These are phyloP conservation scores for Calosoma granatense DNA, from an alignment of 1,140 invertebrate species.

Conservation along the genomic window DNA sequence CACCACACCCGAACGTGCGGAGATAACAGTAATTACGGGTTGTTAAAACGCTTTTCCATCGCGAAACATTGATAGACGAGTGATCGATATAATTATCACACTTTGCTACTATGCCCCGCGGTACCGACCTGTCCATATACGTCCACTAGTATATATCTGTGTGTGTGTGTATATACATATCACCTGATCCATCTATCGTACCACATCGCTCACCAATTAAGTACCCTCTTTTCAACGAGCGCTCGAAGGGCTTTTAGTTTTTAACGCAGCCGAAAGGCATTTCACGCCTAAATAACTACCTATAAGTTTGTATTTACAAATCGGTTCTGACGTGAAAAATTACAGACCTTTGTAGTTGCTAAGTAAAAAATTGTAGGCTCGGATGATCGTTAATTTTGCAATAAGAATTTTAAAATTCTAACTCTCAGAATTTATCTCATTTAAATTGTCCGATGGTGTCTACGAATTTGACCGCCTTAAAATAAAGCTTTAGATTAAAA, in stretches of 20 bases:
- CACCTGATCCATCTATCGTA: too few relatives aligned
- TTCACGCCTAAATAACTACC: neutral
- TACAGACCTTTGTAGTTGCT: neutral
- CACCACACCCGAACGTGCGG: neutral
- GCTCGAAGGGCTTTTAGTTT: neutral
- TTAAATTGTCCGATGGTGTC: too few relatives aligned
- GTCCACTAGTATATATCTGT: neutral
- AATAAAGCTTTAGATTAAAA: too few relatives aligned
- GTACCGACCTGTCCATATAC: neutral
- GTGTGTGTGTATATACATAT: too few relatives aligned
- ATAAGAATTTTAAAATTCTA: too few relatives aligned
- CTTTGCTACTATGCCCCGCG: neutral
- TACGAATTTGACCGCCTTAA: too few relatives aligned
- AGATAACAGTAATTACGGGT: constrained; percentile 4
- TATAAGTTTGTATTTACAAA: neutral
- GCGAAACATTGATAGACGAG: neutral
- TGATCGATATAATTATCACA: constrained; percentile 9
- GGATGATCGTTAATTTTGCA: too few relatives aligned
- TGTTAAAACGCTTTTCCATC: neutral
- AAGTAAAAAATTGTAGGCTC: neutral
- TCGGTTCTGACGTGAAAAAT: neutral
- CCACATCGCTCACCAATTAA: neutral
- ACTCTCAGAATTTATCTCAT: too few relatives aligned
- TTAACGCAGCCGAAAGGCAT: neutral
- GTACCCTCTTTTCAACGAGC: neutral